Evolutionary conservation across 2,797 vertebrate species (phyloP), one percentile per base, ranked within the genome.

Genomic region (Scolopax bukidnonensis): DNA sequence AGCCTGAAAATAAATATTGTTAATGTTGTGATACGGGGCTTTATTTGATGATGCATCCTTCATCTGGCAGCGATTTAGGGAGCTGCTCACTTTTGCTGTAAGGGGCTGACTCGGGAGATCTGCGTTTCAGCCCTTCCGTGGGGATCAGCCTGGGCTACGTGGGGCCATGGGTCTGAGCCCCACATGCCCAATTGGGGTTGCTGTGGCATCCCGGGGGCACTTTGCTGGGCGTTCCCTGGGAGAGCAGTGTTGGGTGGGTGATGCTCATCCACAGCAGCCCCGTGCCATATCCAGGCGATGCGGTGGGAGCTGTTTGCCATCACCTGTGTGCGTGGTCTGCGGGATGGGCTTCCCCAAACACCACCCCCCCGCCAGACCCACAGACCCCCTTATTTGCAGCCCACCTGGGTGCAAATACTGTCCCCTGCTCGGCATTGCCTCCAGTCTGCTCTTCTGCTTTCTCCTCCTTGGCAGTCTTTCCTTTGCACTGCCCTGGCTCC

Each of bases 1-100:
- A 94, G 92, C 89, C 85, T 87, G 94, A 80, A 95, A 96, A 96
- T 96, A 97, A 96, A 93, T 65, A 79, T 3, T 9, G 94, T 83
- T 84, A 94, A 94, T 89, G 96, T 56, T 94, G 87, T 94, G 96
- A 93, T 95, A 73, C 75, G 4, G 86, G 95, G 88, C 51, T 93
- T 89, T 53, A 60, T 91, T 59, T 9, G 70, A 65, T 19, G 90
- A 82, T 96, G 69, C 95, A 95, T 95, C 91, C 33, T 60, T 96
- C 94, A 89, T 48, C 91, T 70, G 84, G 82, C 53, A 43, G 91
- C 81, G 53, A 76, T 83, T 6, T 78, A 87, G 90, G 4, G 73
- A 94, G 83, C 92, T 71, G 83, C 56, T 65, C 24, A 48, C 84
- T 69, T 50, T 28, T 14, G 79, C 87, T 9, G 38, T 6, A 24